Evolutionary conservation across 37 sponge, comb jelly and placozoan species (phyloP), one percentile per base, ranked within the genome.

Genomic region (Spongilla lacustris): DNA sequence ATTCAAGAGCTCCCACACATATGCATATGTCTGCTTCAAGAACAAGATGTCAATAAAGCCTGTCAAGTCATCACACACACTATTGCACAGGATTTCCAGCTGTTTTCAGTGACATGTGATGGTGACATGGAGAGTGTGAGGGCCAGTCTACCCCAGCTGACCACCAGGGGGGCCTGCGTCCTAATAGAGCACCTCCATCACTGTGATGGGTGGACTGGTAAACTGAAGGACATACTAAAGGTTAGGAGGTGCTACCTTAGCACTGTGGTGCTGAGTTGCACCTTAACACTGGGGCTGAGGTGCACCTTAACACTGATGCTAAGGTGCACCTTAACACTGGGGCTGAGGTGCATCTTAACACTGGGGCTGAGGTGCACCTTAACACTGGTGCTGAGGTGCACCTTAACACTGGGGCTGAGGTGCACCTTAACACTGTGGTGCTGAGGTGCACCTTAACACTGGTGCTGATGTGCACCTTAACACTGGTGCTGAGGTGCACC

Each of bases 111-210:
- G 49, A 50, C 22, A 9, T 66, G 30, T 21, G 49, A 81, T 23
- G 33, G 10, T 0, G 12, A 37, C 49, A 36, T 46, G 28, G 81
- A 70, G 10, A 49, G 66, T 0, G 0, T 85, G 34, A 6, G 76
- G 80, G 32, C 34, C 3, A 3, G 74, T 24, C 82, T 85, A 23
- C 36, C 70, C 21, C 32, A 33, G 21, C 67, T 76, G 24, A 0
- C 58, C 17, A 28, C 24, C 30, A 69, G 75, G 46, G 67, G 68
- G 0, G 30, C 30, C 37, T 90, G 90, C 81, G 49, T 75, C 24
- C 41, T 90, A 2, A 36, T 85, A 0, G 81, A 81, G 37, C 66
- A 90, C 75, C 41, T 49, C 41, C 75, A 85, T 19, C 68, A 81
- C 21, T 33, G 25, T 25, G 14, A 26, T 24, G 37, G 72, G 3